These are phyloP conservation scores for Pundamilia nyererei DNA, from an alignment of 2,113 vertebrate species.

Conservation along the genomic window DNA sequence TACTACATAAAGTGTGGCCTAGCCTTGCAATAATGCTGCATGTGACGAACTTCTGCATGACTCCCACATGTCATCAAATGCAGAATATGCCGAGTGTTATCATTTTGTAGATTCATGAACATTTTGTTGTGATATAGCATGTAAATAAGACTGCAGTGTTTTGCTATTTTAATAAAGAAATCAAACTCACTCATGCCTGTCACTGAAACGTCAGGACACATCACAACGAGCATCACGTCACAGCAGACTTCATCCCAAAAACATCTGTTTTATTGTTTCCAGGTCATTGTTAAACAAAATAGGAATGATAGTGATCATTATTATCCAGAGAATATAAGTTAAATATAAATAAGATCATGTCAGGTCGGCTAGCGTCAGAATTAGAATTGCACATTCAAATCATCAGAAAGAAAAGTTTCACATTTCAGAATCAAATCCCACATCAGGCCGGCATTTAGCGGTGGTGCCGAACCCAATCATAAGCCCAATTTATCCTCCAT, in stretches of 20 bases:
- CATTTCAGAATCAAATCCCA: conserved; percentile 23
- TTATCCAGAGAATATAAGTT: conserved; percentile 35
- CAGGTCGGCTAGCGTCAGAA: neutral
- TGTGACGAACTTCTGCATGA: neutral
- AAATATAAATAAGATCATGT: conserved; percentile 49
- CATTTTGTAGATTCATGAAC: neutral
- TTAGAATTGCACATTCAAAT: neutral
- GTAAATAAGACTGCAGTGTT: conserved; percentile 29
- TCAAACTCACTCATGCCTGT: neutral
- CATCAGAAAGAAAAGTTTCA: neutral
- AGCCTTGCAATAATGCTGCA: neutral
- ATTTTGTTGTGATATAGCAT: neutral
- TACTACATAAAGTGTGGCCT: conserved; percentile 1
- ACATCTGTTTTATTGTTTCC: conserved; percentile 7
- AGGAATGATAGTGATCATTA: neutral
- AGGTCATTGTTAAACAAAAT: conserved; percentile 29
- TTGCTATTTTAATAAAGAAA: conserved; percentile 64
- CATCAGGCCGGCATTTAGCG: neutral
- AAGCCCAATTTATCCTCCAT: neutral
- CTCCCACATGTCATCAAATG: neutral
- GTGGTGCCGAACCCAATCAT: neutral
- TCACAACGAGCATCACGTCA: neutral
- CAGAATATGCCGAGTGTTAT: neutral
- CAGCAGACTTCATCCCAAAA: conserved; percentile 58
- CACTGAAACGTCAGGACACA: neutral